Evolutionary conservation across 92 coral and sea anemone species (phyloP), one percentile per base, ranked within the genome.

Genomic region (Epizoanthus stellaris): DNA sequence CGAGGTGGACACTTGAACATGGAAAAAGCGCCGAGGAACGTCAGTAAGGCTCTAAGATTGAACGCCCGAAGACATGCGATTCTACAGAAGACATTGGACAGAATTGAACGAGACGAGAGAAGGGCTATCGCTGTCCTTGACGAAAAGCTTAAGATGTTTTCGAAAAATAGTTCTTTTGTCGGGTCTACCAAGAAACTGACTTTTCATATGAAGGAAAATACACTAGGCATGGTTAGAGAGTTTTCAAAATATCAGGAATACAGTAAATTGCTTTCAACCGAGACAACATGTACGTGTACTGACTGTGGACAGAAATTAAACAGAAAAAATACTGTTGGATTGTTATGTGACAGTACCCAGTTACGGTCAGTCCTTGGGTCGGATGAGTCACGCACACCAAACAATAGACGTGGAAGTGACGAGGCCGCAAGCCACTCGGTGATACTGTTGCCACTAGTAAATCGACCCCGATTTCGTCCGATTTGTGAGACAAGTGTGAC

Each of bases 1-100:
- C 47, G 66, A 23, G 83, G 83, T 3, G 73, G 42, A 19, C 64
- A 79, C 1, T 79, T 79, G 66, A 63, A 20, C 72, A 64, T 79
- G 83, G 83, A 79, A 42, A 79, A 79, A 42, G 61, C 83, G 4
- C 83, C 83, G 5, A 79, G n/a, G 45, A 79, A 79, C 56, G 12
- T 62, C 4, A 5, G 61, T 40, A 79, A 79, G 25, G 83, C 83
- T 19, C 61, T 79, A 17, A 53, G 83, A 13, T 45, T 79, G 59
- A 79, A 79, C 15, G 73, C 72, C 13, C 60, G 83, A 45, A 38
- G 83, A 62, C 67, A 21, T 20, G 61, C 61, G 14, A 79, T 79
- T 7, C 67, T 79, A 60, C 83, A 79, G 72, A 79, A 45, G 20
- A 79, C 83, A 11, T 39, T 79, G 42, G 56, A 79, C 12, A 43